These are phyloP conservation scores for Colius striatus DNA, from an alignment of 2,113 vertebrate genomes.

Conservation along the genomic window DNA sequence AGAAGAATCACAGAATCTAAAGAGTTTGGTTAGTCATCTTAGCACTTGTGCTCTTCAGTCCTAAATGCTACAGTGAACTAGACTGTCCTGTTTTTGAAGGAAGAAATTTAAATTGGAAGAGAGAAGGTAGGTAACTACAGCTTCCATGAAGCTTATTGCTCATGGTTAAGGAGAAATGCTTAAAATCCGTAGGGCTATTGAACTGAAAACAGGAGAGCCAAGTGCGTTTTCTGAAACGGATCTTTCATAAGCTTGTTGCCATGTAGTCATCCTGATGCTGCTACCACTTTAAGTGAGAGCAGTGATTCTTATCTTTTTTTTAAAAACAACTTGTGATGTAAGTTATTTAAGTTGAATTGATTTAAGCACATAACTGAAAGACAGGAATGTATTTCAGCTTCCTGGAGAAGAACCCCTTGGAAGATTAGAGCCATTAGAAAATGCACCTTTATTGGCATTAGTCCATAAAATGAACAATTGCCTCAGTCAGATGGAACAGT, in stretches of 20 bases:
- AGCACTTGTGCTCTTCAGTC: not conserved
- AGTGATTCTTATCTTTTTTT: not conserved
- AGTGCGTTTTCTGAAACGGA: not conserved
- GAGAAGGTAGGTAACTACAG: not conserved
- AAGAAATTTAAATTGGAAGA: not conserved
- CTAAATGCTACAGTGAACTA: not conserved
- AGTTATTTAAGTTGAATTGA: not conserved
- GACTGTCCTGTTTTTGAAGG: not conserved
- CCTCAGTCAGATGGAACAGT: constrained; percentile 99
- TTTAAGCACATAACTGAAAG: not conserved
- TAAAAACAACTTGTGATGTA: not conserved
- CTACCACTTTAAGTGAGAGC: not conserved
- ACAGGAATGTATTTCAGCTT: constrained; percentile 77
- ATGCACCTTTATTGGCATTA: constrained; percentile 89
- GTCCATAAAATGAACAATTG: constrained; percentile 99
- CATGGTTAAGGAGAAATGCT: not conserved
- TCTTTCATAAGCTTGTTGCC: not conserved
- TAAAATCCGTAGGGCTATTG: not conserved
- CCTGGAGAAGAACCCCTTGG: constrained; percentile 90
- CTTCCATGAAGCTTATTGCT: not conserved
- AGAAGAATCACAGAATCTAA: not conserved
- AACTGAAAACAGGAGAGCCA: not conserved
- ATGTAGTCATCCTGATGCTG: not conserved
- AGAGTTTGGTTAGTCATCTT: not conserved
- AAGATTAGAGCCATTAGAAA: constrained; percentile 90